Evolutionary conservation across 2,888 invertebrate species (phyloP), one percentile per base, ranked within the genome.

Genomic region (Hermaeophaga mercurialis): DNA sequence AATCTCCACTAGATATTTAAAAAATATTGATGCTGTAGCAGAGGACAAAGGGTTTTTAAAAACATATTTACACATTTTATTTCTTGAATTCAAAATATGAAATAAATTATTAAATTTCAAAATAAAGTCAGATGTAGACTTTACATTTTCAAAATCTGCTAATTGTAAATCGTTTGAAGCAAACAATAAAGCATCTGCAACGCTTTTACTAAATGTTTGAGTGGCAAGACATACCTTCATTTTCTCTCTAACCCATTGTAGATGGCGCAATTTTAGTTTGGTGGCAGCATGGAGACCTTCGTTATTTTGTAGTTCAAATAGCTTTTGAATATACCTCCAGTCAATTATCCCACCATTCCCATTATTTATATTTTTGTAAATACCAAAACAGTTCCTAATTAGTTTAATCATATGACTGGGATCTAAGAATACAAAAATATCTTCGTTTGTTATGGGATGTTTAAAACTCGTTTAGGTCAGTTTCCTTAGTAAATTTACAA

Each of bases 201-300:
- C 55, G 49, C 55, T 55, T 48, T 56, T 59, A 18, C 66, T 66
- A 24, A 68, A 56, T 9, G 63, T 58, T 56, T 66, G 66, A 22
- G 59, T 48, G 15, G 66, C 62, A 9, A 68, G 17, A 18, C 52
- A 55, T 1, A 69, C 65, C 43, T 64, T 65, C 61, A 69, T 68
- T 58, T 61, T 67, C 44, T 67, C 54, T 9, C 38, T 50, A 8
- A 45, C 43, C 39, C 26, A 49, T 19, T 34, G 22, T 1, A 46
- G n/a, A 26, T 55, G 55, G 2, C 48, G 9, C 5, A 18, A 9
- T 34, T 14, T 33, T 1, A 55, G 6, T 28, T 48, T 55, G 12
- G 36, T 48, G 1, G 48, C 55, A 5, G 55, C 43, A 48, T 55
- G 48, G n/a, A 55, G 14, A 6, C 41, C 41, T 41, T 54, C 39